Evolutionary conservation across 64 coral and sea anemone genomes (phyloP), one percentile per base, ranked within the genome.

Genomic region (Pocillopora verrucosa): DNA sequence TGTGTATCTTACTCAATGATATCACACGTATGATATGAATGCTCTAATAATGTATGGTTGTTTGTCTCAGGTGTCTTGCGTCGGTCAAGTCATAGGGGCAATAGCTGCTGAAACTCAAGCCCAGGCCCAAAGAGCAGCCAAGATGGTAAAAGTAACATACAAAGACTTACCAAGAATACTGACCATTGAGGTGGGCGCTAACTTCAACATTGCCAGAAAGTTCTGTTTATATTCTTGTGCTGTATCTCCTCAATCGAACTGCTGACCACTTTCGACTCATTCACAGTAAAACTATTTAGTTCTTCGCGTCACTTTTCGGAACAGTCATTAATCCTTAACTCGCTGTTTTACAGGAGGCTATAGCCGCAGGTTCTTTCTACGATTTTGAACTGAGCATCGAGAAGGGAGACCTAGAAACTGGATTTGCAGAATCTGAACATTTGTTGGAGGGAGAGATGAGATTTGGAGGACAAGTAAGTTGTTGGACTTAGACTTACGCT

Each of bases 381-480:
- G 73, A 77, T 36, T 59, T 45, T 30, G 25, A 56, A 34, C 25
- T 64, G 20, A 63, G 82, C 22, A 16, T 92, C 13, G 13, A 22
- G 30, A 62, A 79, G 4, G 90, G 90, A 77, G 90, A 92, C 22
- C 11, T 92, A 9, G 65, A 69, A 11, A 15, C 22, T 64, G 90
- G 82, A n/a, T 92, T 92, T 74, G 45, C 16, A 24, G 77, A 34
- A 58, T 67, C 89, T 7, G 41, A 90, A 74, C 89, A 90, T 20
- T 34, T 92, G 57, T 16, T 92, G 24, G 76, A 88, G n/a, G 65
- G 91, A 58, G 76, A 92, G 60, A 88, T 92, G 36, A 78, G 86
- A 62, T 75, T 82, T 17, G 91, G 84, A 41, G 91, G 91, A 58
- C 91, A 92, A 75, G 91, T 92, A 79, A 83, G 26, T 17, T 22